A percentile compares a stretch with the other conserved stretches of the same genome.
phyloP scores from a whole-genome alignment of 2,888 invertebrate genomes.

The Sarcophaga rosellei region DNA sequence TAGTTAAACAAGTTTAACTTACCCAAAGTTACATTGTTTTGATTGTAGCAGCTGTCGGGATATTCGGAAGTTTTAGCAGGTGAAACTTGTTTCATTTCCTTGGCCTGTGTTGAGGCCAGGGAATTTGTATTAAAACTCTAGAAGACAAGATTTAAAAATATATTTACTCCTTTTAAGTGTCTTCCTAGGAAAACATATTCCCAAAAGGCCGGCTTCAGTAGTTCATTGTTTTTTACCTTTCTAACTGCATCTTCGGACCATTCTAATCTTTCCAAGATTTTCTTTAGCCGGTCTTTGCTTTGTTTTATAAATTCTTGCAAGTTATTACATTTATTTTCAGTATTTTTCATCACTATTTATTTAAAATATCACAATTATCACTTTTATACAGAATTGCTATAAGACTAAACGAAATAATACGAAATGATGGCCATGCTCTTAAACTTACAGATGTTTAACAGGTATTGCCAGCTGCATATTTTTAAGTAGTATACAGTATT shows the following conservation, averaged over 20 bases:
- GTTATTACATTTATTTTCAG: background rate
- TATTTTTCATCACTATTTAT: slow-evolving; percentile 15
- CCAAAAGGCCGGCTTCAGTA: background rate
- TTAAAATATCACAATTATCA: background rate
- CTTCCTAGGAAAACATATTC: background rate
- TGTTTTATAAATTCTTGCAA: slow-evolving; percentile 63
- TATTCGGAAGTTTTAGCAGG: slow-evolving; percentile 53
- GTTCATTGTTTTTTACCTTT: slow-evolving; percentile 64
- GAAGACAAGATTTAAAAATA: background rate
- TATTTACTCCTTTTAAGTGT: too few relatives aligned
- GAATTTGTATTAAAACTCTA: slow-evolving; percentile 67
- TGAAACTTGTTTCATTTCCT: background rate
- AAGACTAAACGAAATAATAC: slow-evolving; percentile 17
- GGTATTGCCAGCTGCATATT: background rate
- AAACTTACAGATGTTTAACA: background rate
- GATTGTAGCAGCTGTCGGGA: slow-evolving; percentile 69
- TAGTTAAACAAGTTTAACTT: slow-evolving; percentile 21
- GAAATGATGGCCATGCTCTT: slow-evolving; percentile 7
- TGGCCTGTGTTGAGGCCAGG: background rate
- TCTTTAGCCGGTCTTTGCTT: slow-evolving; percentile 69
- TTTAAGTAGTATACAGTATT: too few relatives aligned
- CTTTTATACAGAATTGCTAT: background rate
- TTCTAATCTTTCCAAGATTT: slow-evolving; percentile 71
- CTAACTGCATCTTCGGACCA: slow-evolving; percentile 74
- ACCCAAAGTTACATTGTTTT: slow-evolving; percentile 71